Conservation (phyloP, 2,888 invertebrate species). For the Trachelus troglodyta region DNA sequence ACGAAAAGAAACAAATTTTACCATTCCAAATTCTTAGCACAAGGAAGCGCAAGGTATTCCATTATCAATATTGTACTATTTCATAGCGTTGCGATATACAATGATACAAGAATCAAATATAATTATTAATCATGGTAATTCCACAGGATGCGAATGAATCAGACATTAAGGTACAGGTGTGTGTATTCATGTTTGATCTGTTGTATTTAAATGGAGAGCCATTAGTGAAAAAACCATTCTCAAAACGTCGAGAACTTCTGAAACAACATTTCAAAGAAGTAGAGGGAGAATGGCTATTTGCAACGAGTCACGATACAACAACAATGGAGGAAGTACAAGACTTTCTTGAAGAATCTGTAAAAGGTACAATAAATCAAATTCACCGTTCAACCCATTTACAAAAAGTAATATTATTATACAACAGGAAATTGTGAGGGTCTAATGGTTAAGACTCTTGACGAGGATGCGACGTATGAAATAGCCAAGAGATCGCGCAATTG, state of each 20-base stretch:
- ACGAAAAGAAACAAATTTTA: conserved; percentile 85
- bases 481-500: conserved; percentile 94
- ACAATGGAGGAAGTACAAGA: conserved; percentile 92
- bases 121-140: neutral
- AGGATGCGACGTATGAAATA: conserved; percentile 95
- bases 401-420: conserved; percentile 9
- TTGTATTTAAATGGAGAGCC: conserved; percentile 90
- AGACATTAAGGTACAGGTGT: conserved; percentile 89
- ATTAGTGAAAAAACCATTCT: conserved; percentile 82
- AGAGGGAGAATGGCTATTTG: conserved; percentile 89
- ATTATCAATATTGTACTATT: neutral
- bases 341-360: conserved; percentile 94
- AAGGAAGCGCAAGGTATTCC: conserved; percentile 87
- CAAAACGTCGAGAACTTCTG: conserved; percentile 79
- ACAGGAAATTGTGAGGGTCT: conserved; percentile 96
- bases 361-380: conserved; percentile 69
- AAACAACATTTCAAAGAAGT: conserved; percentile 77
- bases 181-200: conserved; percentile 96
- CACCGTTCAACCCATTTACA: neutral
- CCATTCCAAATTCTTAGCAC: conserved; percentile 98
- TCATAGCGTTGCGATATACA: neutral
- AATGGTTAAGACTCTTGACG: conserved; percentile 95
- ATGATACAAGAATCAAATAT: neutral
- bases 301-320: conserved; percentile 82
- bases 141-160: conserved; percentile 77